Evolutionary conservation across 1,140 invertebrate genomes (phyloP).

Genomic region (Bilobella aurantiaca): DNA sequence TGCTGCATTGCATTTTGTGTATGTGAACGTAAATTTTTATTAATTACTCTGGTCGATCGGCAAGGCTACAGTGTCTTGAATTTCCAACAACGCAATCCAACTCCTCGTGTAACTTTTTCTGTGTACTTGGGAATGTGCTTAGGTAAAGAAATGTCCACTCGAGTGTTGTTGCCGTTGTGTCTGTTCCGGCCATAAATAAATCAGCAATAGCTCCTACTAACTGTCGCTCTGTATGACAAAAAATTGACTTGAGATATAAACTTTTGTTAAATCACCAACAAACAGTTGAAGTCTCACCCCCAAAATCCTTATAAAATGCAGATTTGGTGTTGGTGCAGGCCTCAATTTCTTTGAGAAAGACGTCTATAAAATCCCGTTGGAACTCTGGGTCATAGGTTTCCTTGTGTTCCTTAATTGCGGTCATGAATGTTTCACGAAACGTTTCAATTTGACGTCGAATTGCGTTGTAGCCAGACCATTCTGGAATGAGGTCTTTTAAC

Average conservation of each 20-base stretch:
- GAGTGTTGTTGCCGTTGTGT: neutral
- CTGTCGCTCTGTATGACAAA: neutral
- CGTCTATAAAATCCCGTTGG: slow-evolving; percentile 2
- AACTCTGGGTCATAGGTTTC: neutral
- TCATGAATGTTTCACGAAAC: neutral
- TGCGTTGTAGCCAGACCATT: slow-evolving; percentile 3
- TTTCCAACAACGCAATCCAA: neutral
- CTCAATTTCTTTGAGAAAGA: slow-evolving; percentile 6
- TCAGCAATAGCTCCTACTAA: neutral
- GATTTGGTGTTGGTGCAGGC: no score
- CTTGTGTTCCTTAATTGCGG: neutral
- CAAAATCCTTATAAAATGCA: neutral
- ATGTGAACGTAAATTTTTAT: neutral
- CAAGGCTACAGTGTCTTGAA: neutral
- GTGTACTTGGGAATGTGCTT: neutral
- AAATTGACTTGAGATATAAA: neutral
- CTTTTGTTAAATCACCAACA: no score
- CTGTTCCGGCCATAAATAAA: slow-evolving; percentile 6
- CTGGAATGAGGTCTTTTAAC: slow-evolving; percentile 3
- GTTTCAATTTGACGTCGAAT: neutral
- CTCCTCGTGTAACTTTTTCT: slow-evolving; percentile 2
- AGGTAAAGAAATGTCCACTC: neutral
- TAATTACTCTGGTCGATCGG: neutral
- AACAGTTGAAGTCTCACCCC: no score
- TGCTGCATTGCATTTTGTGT: neutral